phyloP scores from a whole-genome alignment of 2,113 vertebrate species.

The Melanerpes aurifrons region DNA sequence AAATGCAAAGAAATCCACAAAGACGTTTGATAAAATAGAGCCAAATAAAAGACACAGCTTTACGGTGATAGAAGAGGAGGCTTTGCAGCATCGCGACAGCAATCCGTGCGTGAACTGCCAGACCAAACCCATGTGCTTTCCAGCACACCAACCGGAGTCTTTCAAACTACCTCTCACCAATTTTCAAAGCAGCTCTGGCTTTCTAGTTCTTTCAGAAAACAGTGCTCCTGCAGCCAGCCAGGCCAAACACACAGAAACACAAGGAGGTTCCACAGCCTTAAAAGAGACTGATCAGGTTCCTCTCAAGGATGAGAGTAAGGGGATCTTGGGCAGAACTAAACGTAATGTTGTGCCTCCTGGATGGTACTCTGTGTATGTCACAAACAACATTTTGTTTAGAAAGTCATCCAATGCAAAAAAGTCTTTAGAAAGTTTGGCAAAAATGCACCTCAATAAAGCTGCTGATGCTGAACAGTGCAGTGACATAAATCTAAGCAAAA shows the following conservation, averaged over 20 bases:
- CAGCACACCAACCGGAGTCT: constrained; percentile 55
- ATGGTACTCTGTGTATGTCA: constrained; percentile 89
- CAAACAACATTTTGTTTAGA: constrained; percentile 83
- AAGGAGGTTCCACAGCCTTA: constrained; percentile 16
- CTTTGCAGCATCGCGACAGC: constrained; percentile 64
- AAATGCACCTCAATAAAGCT: constrained; percentile 45
- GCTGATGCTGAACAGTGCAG: constrained; percentile 53
- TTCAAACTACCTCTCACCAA: constrained; percentile 72
- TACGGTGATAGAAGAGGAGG: constrained; percentile 32
- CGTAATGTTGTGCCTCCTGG: constrained; percentile 88
- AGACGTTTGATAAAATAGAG: constrained; percentile 32
- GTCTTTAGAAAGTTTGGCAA: constrained; percentile 41
- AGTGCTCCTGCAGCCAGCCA: constrained; percentile 44
- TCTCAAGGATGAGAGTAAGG: constrained; percentile 54
- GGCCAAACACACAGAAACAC: not conserved
- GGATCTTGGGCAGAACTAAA: constrained; percentile 75
- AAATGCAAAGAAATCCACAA: constrained; percentile 69
- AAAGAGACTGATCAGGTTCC: not conserved
- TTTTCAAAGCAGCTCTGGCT: constrained; percentile 65
- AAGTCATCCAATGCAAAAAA: constrained; percentile 71
- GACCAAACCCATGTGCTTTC: constrained; percentile 61
- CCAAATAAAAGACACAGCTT: constrained; percentile 48
- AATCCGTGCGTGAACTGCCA: constrained; percentile 39
- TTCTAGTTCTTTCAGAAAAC: constrained; percentile 71
- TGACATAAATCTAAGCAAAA: constrained; percentile 71